Evolutionary conservation across 2,797 vertebrate genomes (phyloP), one percentile per base, ranked within the genome.

Genomic region (Pipistrellus nathusii): DNA sequence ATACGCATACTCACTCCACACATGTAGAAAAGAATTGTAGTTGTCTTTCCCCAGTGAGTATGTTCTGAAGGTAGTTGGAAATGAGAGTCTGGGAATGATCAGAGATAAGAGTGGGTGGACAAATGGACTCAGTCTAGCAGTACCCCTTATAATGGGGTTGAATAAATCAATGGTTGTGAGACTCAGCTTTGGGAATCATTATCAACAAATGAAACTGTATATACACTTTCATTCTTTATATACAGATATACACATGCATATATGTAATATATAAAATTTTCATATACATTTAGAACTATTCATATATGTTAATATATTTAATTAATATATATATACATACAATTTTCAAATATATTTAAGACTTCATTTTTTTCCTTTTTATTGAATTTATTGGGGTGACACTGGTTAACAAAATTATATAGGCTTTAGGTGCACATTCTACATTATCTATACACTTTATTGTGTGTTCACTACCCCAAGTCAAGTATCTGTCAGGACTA

Each of bases 141-240:
- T 88, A 46, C 2, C 25, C 32, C 32, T 25, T 35, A 27, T 46
- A 64, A 64, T 66, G 17, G 41, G 51, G 35, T 8, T 73, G 27
- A 85, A 75, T 69, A 41, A 76, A 80, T 88, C 14, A 85, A 68
- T 76, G 17, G 23, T 62, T 78, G 8, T 77, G 73, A 90, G 3
- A 85, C 30, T 83, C 44, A 91, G 46, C 8, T 69, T 71, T 35
- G 30, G 32, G 38, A 95, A 27, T 77, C 18, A 91, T 66, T 89
- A 88, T 86, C 53, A 81, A 46, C 12, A 85, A 88, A 68, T 75
- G 12, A 85, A 92, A 91, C 10, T 51, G 25, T 30, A 66, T 2
- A 32, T 57, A 71, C 1, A 55, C 10, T 68, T 94, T 80, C 13
- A 72, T 1, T 68, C 11, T 78, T 62, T 76, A 71, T 71, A 25